These are phyloP conservation scores for Cranoglanis bouderius DNA, from an alignment of 2,113 vertebrate species.

Conservation along the genomic window DNA sequence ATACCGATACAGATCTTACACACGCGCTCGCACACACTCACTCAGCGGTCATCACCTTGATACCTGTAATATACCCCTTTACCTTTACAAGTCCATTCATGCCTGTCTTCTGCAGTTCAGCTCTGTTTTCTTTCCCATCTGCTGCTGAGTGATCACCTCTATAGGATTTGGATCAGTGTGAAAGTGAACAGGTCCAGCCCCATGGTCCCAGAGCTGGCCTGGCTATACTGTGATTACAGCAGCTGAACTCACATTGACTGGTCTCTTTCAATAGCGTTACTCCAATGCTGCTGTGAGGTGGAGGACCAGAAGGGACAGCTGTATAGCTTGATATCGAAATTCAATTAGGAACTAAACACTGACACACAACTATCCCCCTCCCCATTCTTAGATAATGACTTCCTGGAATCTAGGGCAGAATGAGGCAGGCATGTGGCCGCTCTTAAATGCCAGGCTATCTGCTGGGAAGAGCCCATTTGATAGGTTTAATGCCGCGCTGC, in stretches of 20 bases:
- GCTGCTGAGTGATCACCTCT: slow-evolving; percentile 65
- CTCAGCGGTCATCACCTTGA: neutral
- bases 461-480: slow-evolving; percentile 30
- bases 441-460: slow-evolving; percentile 44
- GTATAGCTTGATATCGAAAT: slow-evolving; percentile 79
- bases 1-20: slow-evolving; percentile 56
- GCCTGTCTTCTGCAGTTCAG: neutral
- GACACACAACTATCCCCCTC: neutral
- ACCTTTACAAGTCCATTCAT: neutral
- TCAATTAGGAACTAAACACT: slow-evolving; percentile 75
- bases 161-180: slow-evolving; percentile 39
- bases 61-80: neutral
- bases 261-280: slow-evolving; percentile 49
- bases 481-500: slow-evolving; percentile 30
- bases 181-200: slow-evolving; percentile 52
- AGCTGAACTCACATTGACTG: slow-evolving; percentile 58
- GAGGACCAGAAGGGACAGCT: slow-evolving; percentile 59
- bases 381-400: slow-evolving; percentile 80
- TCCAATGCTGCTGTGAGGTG: slow-evolving; percentile 35
- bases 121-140: slow-evolving; percentile 53
- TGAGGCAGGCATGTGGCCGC: slow-evolving; percentile 22
- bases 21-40: neutral
- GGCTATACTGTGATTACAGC: slow-evolving; percentile 61
- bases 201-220: slow-evolving; percentile 41
- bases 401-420: slow-evolving; percentile 67